Evolutionary conservation across 2,113 vertebrate genomes (phyloP).

Genomic region (Antennarius striatus): DNA sequence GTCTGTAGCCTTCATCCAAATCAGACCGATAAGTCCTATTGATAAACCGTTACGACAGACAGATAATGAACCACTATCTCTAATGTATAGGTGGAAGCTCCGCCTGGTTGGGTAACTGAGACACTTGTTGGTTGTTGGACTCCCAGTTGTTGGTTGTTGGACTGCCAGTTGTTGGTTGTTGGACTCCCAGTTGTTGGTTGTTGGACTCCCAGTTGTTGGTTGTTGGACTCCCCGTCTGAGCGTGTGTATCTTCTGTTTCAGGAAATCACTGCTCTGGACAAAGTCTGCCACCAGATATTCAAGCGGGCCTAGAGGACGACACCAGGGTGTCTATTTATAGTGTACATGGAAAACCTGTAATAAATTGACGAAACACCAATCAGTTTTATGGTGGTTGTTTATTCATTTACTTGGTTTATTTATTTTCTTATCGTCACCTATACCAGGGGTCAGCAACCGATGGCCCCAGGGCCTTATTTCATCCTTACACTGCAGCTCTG

Average conservation of each 20-base stretch:
- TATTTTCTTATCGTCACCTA: no score
- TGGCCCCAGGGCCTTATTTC: no score
- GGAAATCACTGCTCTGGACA: constrained; percentile 88
- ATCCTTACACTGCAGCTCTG: no score
- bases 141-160: constrained; percentile 35
- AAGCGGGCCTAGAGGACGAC: constrained; percentile 80
- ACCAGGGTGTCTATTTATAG: constrained; percentile 39
- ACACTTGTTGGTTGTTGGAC: background rate
- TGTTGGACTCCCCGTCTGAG: constrained; percentile 52
- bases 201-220: constrained; percentile 30
- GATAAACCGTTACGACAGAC: constrained; percentile 15
- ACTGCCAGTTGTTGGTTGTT: constrained; percentile 37
- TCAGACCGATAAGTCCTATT: background rate
- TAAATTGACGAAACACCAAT: constrained; percentile 38
- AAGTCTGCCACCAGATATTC: constrained; percentile 90
- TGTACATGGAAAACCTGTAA: constrained; percentile 41
- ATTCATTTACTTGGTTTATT: no score
- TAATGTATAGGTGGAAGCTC: background rate
- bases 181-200: constrained; percentile 33
- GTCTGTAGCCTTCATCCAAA: background rate
- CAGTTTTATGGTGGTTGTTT: background rate
- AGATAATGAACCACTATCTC: background rate
- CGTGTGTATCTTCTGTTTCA: constrained; percentile 66
- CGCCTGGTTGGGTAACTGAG: constrained; percentile 17
- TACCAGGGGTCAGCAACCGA: no score